Evolutionary conservation across 2,797 vertebrate species (phyloP).

Genomic region (Galagoides demidoff): DNA sequence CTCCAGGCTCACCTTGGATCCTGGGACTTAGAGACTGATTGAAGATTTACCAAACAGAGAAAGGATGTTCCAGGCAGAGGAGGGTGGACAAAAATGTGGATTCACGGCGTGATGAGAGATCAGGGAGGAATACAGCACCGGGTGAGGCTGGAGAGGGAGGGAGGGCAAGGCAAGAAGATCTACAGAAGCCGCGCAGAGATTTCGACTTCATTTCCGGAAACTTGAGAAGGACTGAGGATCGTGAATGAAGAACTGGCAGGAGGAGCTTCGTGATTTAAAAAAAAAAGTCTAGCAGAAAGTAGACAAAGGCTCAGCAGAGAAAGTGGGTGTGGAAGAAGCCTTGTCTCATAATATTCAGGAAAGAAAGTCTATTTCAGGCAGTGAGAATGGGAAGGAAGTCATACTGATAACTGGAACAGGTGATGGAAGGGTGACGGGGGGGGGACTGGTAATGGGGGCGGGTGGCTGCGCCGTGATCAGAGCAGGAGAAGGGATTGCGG

Average conservation of each 20-base stretch:
- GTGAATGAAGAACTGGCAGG: background rate
- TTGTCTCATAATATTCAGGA: background rate
- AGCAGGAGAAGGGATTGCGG: background rate
- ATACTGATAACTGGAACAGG: background rate
- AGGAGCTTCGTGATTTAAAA: background rate
- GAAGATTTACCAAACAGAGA: background rate
- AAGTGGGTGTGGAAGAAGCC: background rate
- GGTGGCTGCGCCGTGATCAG: background rate
- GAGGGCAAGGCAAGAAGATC: background rate
- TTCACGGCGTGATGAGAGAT: accelerated
- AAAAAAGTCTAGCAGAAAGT: background rate
- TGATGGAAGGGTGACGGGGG: background rate
- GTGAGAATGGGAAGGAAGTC: background rate
- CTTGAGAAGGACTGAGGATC: background rate
- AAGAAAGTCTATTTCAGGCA: background rate
- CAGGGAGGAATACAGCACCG: background rate
- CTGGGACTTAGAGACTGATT: background rate
- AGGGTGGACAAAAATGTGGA: background rate
- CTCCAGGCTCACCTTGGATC: background rate
- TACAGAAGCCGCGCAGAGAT: background rate
- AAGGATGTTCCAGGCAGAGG: background rate
- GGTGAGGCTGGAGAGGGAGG: background rate
- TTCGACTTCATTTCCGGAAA: background rate
- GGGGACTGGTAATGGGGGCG: background rate
- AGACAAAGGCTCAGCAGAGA: background rate